These are phyloP conservation scores for Dufourea novaeangliae DNA, from an alignment of 1,140 invertebrate species.

Conservation along the genomic window DNA sequence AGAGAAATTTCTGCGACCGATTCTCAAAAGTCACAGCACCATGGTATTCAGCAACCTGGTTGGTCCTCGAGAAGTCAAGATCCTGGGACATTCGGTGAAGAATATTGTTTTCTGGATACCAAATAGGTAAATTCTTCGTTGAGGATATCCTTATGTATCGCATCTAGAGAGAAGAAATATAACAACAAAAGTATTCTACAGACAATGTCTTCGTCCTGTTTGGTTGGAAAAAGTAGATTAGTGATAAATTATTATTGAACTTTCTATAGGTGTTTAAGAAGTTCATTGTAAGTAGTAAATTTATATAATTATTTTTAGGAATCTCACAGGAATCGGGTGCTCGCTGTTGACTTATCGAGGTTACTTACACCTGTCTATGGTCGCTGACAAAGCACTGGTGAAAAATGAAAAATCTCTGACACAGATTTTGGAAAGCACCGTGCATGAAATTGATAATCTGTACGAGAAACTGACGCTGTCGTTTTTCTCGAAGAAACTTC, in stretches of 20 bases:
- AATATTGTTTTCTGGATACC: constrained; percentile 75
- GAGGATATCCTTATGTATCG: no score
- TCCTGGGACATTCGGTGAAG: constrained; percentile 65
- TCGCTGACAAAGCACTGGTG: constrained; percentile 71
- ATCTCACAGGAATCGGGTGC: constrained; percentile 68
- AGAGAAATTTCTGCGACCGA: constrained; percentile 54
- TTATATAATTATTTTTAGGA: constrained; percentile 37
- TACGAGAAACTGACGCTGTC: constrained; percentile 60
- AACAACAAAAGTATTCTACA: no score
- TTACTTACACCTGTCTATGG: constrained; percentile 69
- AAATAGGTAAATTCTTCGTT: constrained; percentile 69
- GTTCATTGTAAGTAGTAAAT: no score
- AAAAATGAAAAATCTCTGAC: constrained; percentile 48
- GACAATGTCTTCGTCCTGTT: no score
- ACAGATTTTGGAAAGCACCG: constrained; percentile 63
- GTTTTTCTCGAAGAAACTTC: constrained; percentile 46
- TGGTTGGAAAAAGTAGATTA: no score
- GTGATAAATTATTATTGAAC: no score
- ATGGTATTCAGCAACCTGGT: constrained; percentile 74
- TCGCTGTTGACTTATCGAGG: constrained; percentile 74
- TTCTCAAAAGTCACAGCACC: constrained; percentile 70
- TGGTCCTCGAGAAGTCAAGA: constrained; percentile 65
- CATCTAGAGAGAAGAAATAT: no score
- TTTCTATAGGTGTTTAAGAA: no score
- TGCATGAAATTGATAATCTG: constrained; percentile 64